phyloP scores from a whole-genome alignment of 1,140 invertebrate genomes.

The Rhopalosiphum padi region DNA sequence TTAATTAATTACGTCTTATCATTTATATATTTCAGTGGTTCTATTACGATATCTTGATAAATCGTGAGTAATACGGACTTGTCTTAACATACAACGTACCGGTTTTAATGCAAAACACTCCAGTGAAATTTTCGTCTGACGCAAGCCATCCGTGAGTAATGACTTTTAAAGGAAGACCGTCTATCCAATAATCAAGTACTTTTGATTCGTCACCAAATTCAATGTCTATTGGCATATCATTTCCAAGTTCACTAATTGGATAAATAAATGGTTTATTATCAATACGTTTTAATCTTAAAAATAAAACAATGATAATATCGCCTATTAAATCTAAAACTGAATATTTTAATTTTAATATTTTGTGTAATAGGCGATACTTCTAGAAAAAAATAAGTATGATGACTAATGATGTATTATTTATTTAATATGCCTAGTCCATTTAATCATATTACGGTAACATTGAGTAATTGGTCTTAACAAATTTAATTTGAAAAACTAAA shows the following conservation, averaged over 20 bases:
- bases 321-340: not conserved
- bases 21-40: not conserved
- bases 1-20: not conserved
- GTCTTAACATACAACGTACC: not conserved
- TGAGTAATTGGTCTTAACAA: too few species aligned
- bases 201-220: not conserved
- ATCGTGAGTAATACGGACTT: not conserved
- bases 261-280: not conserved
- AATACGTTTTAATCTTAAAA: not conserved
- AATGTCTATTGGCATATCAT: not conserved
- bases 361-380: too few species aligned
- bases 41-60: not conserved
- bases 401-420: too few species aligned
- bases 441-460: too few species aligned
- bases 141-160: slow-evolving; percentile 45
- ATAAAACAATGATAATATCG: not conserved
- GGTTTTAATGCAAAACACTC: slow-evolving; percentile 18
- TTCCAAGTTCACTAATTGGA: slow-evolving; percentile 9
- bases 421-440: too few species aligned
- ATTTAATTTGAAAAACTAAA: too few species aligned
- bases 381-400: too few species aligned
- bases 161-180: not conserved
- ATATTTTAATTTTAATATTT: too few species aligned
- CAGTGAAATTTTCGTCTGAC: not conserved
- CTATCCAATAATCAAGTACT: slow-evolving; percentile 21